phyloP scores from a whole-genome alignment of 2,888 invertebrate genomes.

The Fabriciana adippe region DNA sequence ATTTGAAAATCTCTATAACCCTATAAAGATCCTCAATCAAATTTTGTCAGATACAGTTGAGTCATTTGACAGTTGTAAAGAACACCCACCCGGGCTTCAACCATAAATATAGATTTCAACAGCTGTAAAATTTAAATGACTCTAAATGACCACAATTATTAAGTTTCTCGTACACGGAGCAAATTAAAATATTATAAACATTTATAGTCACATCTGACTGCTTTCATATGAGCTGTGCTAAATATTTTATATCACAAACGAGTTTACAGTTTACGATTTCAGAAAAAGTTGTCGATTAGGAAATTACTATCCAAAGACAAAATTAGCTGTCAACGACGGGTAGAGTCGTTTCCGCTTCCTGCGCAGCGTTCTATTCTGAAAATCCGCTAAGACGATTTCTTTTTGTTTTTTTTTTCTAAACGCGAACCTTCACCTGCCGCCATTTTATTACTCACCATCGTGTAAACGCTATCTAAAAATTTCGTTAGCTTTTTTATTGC shows the following conservation, averaged over 20 bases:
- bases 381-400: constrained; percentile 60
- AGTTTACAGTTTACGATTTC: constrained; percentile 46
- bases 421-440: constrained; percentile 65
- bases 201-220: constrained; percentile 20
- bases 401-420: constrained; percentile 43
- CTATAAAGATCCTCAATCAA: constrained; percentile 24
- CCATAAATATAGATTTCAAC: constrained; percentile 72
- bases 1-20: not conserved
- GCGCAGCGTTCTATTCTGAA: constrained; percentile 75
- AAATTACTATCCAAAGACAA: constrained; percentile 73
- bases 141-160: constrained; percentile 62
- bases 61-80: constrained; percentile 19
- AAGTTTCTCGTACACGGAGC: constrained; percentile 45
- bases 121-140: constrained; percentile 72
- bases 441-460: constrained; percentile 64
- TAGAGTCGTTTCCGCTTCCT: constrained; percentile 77
- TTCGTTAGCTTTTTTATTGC: constrained; percentile 78
- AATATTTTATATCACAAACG: constrained; percentile 28
- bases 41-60: constrained; percentile 49
- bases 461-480: constrained; percentile 77
- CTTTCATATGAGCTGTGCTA: constrained; percentile 16
- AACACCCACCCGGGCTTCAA: constrained; percentile 49
- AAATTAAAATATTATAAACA: constrained; percentile 33
- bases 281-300: constrained; percentile 73
- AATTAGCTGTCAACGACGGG: constrained; percentile 79